Conservation (phyloP, 1,140 invertebrate genomes). For the Cydia amplana region DNA sequence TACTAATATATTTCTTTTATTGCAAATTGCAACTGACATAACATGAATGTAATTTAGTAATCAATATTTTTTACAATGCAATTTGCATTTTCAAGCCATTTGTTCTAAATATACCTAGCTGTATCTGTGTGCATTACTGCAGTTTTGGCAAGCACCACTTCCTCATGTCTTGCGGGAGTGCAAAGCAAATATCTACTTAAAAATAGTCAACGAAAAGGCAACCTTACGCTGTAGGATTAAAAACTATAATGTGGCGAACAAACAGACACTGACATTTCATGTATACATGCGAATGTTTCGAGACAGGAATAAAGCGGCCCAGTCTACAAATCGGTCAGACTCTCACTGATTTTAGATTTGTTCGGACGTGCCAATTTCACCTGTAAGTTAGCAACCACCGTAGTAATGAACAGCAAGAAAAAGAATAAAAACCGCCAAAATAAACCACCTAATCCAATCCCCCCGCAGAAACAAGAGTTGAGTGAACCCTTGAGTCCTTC, state of each 20-base stretch:
- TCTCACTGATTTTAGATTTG: slow-evolving; percentile 48
- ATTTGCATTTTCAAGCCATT: slow-evolving; percentile 6
- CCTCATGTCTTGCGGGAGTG: slow-evolving; percentile 53
- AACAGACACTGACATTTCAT: slow-evolving; percentile 62
- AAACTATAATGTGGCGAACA: background rate
- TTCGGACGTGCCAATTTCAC: slow-evolving; percentile 40
- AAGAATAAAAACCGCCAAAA: slow-evolving; percentile 59
- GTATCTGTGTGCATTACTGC: slow-evolving; percentile 47
- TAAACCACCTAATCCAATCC: slow-evolving; percentile 47
- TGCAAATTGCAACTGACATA: too few relatives aligned
- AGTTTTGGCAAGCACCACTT: slow-evolving; percentile 70
- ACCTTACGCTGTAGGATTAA: slow-evolving; percentile 9
- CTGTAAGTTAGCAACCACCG: slow-evolving; percentile 33
- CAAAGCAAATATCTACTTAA: slow-evolving; percentile 40
- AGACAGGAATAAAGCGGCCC: slow-evolving; percentile 64
- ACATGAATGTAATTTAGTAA: background rate
- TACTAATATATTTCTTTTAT: too few relatives aligned
- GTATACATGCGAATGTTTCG: slow-evolving; percentile 55
- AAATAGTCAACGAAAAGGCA: background rate
- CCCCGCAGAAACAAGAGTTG: slow-evolving; percentile 39
- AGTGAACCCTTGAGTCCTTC: slow-evolving; percentile 36
- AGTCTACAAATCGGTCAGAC: slow-evolving; percentile 63
- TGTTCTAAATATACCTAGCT: slow-evolving; percentile 32
- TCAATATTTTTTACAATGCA: background rate
- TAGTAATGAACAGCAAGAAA: slow-evolving; percentile 65